Evolutionary conservation across 2,888 invertebrate genomes (phyloP).

Genomic region (Adineta ricciae): DNA sequence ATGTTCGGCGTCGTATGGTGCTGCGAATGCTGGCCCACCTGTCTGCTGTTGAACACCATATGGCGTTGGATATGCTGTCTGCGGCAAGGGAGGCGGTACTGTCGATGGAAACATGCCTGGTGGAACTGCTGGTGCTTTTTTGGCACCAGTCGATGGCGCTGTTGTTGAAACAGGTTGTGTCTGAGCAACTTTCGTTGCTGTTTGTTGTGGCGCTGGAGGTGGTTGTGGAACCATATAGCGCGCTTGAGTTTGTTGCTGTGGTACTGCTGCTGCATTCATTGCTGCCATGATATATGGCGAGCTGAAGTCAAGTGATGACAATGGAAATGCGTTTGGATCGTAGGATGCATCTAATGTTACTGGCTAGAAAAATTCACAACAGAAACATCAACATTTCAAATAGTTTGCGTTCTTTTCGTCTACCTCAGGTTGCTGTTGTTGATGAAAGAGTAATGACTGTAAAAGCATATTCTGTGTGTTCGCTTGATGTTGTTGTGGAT

Average conservation of each 20-base stretch:
- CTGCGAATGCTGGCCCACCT: not conserved
- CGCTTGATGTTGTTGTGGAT: not conserved
- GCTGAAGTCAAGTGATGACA: not conserved
- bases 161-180: not conserved
- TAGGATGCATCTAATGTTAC: not conserved
- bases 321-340: not conserved
- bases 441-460: not conserved
- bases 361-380: not conserved
- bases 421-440: not conserved
- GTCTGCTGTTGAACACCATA: not conserved
- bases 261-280: not conserved
- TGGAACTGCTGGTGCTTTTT: constrained; percentile 3
- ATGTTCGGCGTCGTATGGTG: not conserved
- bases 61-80: not conserved
- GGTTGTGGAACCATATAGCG: constrained; percentile 2
- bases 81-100: not conserved
- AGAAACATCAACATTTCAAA: too few relatives aligned
- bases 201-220: not conserved
- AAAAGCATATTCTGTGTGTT: not conserved
- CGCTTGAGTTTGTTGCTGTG: not conserved
- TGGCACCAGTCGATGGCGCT: not conserved
- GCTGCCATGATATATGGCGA: not conserved
- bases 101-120: not conserved
- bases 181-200: not conserved
- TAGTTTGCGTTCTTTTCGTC: not conserved